These are phyloP conservation scores for Torymus tubicola DNA, from an alignment of 2,888 invertebrate species.

Conservation along the genomic window DNA sequence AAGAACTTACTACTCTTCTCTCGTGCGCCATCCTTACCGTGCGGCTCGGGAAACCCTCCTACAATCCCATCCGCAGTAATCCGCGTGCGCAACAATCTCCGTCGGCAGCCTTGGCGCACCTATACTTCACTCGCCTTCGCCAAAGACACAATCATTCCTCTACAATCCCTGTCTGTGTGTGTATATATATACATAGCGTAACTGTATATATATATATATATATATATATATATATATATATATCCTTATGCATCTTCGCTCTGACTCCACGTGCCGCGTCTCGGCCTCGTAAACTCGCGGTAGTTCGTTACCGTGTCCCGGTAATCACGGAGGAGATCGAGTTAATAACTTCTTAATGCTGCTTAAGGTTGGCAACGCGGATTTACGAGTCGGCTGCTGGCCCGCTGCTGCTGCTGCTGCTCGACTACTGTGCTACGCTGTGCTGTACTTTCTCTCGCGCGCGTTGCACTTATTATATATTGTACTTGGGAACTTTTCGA, in stretches of 20 bases:
- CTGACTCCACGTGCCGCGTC: neutral
- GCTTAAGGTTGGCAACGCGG: conserved; percentile 62
- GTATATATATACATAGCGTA: no score
- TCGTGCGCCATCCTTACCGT: no score
- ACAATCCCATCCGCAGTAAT: no score
- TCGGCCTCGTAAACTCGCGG: conserved; percentile 48
- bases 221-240: neutral
- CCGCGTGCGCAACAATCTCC: no score
- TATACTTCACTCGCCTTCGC: no score
- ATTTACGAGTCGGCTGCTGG: conserved; percentile 53
- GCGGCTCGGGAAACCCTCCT: no score
- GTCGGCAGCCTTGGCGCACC: no score
- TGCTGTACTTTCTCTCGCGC: neutral
- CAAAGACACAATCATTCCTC: no score
- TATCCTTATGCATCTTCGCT: neutral
- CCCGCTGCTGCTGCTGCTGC: neutral
- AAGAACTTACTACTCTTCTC: no score
- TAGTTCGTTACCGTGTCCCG: conserved; percentile 52
- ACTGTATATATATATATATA: no score
- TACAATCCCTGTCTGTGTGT: no score
- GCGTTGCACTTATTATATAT: conserved; percentile 41
- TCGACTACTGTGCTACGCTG: neutral
- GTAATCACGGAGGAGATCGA: conserved; percentile 54
- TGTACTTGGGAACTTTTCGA: conserved; percentile 46
- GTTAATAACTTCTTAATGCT: conserved; percentile 66